These are phyloP conservation scores for Operophtera brumata DNA, from an alignment of 2,888 invertebrate genomes.

Conservation along the genomic window DNA sequence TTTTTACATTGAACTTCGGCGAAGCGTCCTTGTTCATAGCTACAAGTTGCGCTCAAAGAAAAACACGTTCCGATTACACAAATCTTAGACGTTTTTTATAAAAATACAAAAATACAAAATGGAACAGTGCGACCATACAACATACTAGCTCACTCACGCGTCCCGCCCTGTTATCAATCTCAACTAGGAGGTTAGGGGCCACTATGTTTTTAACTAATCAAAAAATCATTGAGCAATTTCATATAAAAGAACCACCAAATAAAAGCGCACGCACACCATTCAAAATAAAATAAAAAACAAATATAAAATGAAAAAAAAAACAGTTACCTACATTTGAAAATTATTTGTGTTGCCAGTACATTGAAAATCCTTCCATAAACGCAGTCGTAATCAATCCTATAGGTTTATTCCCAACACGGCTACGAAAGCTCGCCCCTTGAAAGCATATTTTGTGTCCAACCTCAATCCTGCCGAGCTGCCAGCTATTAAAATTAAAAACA, in stretches of 20 bases:
- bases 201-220: conserved; percentile 53
- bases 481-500: no score
- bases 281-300: conserved; percentile 33
- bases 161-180: conserved; percentile 57
- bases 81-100: conserved; percentile 76
- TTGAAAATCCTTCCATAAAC: conserved; percentile 45
- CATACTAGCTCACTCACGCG: conserved; percentile 61
- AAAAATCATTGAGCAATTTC: conserved; percentile 75
- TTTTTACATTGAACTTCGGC: conserved; percentile 39
- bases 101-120: conserved; percentile 81
- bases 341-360: conserved; percentile 40
- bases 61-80: conserved; percentile 73
- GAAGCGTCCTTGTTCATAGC: conserved; percentile 51
- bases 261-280: conserved; percentile 49
- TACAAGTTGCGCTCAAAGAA: conserved; percentile 72
- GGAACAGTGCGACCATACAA: conserved; percentile 75
- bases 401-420: conserved; percentile 29
- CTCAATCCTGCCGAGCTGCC: no score
- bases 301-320: conserved; percentile 36
- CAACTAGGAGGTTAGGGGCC: conserved; percentile 67
- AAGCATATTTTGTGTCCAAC: no score
- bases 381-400: conserved; percentile 41
- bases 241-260: conserved; percentile 63
- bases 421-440: no score
- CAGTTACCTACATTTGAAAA: conserved; percentile 36